These are phyloP conservation scores for Arrhamphus sclerolepis DNA, from an alignment of 2,797 vertebrate genomes.

Conservation along the genomic window DNA sequence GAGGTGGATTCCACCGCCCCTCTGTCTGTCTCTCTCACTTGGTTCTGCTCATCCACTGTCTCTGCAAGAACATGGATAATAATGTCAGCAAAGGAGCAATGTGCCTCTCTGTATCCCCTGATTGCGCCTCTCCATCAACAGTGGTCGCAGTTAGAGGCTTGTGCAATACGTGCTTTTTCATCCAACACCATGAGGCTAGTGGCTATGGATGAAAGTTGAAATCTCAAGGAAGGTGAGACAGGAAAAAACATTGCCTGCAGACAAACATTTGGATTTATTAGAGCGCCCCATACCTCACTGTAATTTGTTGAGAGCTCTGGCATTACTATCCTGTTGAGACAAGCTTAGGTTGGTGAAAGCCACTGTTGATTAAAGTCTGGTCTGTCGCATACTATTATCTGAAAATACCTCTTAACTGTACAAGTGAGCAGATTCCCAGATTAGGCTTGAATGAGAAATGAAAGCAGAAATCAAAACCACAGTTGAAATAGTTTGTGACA, in stretches of 20 bases:
- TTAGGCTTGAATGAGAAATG: conserved; percentile 7
- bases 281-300: conserved; percentile 65
- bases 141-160: conserved; percentile 43
- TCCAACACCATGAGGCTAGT: conserved; percentile 26
- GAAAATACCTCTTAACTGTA: conserved; percentile 21
- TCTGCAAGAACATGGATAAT: conserved; percentile 62
- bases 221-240: conserved; percentile 55
- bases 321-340: conserved; percentile 73
- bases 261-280: conserved; percentile 76
- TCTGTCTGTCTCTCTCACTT: conserved; percentile 65
- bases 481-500: conserved; percentile 25
- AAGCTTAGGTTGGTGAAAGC: conserved; percentile 57
- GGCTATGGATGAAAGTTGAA: conserved; percentile 55
- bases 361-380: conserved; percentile 59
- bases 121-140: conserved; percentile 24
- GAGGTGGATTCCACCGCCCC: conserved; percentile 40
- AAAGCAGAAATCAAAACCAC: conserved; percentile 5
- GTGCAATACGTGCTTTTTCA: conserved; percentile 39
- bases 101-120: conserved; percentile 54
- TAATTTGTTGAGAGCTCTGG: conserved; percentile 71
- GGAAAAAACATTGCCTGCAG: conserved; percentile 74
- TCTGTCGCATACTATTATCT: conserved; percentile 23
- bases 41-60: conserved; percentile 71
- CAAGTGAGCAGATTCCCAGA: conserved; percentile 21
- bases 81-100: conserved; percentile 41